Base-by-base conservation (phyloP, 2,888 invertebrate genomes). In the Metalampra italica region DNA sequence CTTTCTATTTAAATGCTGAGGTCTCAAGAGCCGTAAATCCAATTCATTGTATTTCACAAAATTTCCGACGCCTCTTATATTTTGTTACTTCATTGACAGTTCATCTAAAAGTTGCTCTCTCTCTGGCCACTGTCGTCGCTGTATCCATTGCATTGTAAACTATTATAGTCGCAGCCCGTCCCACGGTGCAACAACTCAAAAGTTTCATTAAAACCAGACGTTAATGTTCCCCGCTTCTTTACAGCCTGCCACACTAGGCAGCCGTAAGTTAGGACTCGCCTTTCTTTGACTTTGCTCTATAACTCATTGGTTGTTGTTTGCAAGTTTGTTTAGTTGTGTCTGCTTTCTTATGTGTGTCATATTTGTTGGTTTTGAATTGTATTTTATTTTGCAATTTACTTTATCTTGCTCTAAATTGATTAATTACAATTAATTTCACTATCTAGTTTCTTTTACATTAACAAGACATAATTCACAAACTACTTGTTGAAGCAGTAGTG, bases 201-300 rank as follows among this genome's bases (percentile, higher is more conserved):
- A 54, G 52, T 56, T 58, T 58, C 58, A 58, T 58, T 58, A 58
- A 51, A 44, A 32, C 15, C 39, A 43, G 58, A 56, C 57, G 49
- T 51, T 55, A 55, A 57, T 50, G 54, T 41, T 39, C 49, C 32
- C 29, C 46, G 48, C 46, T 54, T 46, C 46, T 56, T 58, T 56
- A 58, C 50, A 46, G 46, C 53, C 50, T 51, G 49, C 50, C 49
- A 52, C 41, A 29, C 29, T 13, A n/a, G 39, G 39, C 39, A 14
- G 34, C 9, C 7, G 14, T 39, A 14, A 36, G 36, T 36, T 36
- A 36, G 13, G 39, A 39, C 14, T 14, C 9, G 12, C 7, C n/a
- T 37, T 37, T 37, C 37, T 37, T 32, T 32, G 11, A 37, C 37
- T 37, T 37, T 37, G 15, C 14, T 39, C 14, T 11, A 11, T 11